A percentile compares a stretch with the other conserved stretches of the same genome.
These are phyloP conservation scores for Corvus moneduloides DNA, from an alignment of 2,113 vertebrate genomes.

Conservation along the genomic window DNA sequence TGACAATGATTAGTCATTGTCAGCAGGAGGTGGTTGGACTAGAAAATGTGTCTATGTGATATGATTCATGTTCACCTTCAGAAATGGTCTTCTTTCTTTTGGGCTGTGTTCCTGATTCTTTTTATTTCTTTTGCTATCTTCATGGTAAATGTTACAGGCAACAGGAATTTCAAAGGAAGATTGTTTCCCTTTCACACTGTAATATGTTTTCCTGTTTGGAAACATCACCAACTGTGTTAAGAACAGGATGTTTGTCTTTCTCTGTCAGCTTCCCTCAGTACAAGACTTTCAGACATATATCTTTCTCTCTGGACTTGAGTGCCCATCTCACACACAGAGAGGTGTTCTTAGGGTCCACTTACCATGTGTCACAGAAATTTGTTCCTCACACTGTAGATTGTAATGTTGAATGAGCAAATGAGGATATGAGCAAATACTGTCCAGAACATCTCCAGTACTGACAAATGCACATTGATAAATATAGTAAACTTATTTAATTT, in stretches of 20 bases:
- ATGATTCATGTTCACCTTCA: background rate
- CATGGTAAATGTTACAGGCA: background rate
- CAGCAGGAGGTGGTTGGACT: background rate
- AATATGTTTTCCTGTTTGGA: background rate
- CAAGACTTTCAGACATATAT: background rate
- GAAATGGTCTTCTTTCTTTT: background rate
- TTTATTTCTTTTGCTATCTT: background rate
- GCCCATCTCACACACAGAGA: background rate
- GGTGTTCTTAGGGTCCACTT: background rate
- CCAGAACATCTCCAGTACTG: background rate
- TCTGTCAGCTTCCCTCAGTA: background rate
- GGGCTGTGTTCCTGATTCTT: background rate
- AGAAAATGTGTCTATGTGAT: background rate
- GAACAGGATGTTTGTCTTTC: background rate
- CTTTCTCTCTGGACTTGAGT: background rate
- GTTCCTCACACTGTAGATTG: background rate
- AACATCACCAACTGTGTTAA: background rate
- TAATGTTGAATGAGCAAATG: background rate
- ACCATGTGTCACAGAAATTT: background rate
- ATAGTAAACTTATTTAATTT: background rate
- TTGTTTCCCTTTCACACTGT: background rate
- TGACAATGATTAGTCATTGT: background rate
- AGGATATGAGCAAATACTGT: background rate
- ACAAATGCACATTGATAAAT: background rate
- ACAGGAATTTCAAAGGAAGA: background rate